phyloP scores from a whole-genome alignment of 1,140 invertebrate genomes.

The Diabrotica undecimpunctata region DNA sequence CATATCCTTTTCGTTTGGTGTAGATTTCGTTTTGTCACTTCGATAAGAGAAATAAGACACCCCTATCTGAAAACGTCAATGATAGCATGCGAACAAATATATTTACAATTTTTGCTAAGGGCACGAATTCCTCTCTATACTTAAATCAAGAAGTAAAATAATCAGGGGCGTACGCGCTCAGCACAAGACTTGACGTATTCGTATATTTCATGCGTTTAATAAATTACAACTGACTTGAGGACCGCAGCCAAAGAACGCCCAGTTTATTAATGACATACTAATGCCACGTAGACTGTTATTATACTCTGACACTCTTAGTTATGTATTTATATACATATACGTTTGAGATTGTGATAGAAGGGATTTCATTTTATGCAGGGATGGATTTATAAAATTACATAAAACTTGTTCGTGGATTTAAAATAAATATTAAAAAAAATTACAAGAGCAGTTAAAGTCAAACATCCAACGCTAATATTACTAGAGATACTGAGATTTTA shows the following conservation, averaged over 20 bases:
- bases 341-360: constrained; percentile 16
- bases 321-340: constrained; percentile 13
- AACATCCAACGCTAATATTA: no score
- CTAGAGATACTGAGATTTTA: no score
- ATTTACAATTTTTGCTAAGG: neutral
- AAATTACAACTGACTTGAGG: constrained; percentile 22
- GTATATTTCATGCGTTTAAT: constrained; percentile 19
- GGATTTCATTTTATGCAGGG: constrained; percentile 1
- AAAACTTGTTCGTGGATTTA: no score
- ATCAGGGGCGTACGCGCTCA: constrained; percentile 17
- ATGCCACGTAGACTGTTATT: constrained; percentile 22
- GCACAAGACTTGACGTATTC: constrained; percentile 9
- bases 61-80: neutral
- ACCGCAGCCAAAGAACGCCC: constrained; percentile 16
- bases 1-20: no score
- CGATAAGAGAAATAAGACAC: no score
- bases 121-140: no score
- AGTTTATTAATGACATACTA: constrained; percentile 24
- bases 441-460: no score
- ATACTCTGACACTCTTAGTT: constrained; percentile 21
- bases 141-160: neutral
- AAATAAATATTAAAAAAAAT: no score
- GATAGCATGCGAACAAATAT: constrained; percentile 16
- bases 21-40: no score
- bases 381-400: no score